Conservation (phyloP, 2,888 invertebrate species). For the Ormyrus labotus region DNA sequence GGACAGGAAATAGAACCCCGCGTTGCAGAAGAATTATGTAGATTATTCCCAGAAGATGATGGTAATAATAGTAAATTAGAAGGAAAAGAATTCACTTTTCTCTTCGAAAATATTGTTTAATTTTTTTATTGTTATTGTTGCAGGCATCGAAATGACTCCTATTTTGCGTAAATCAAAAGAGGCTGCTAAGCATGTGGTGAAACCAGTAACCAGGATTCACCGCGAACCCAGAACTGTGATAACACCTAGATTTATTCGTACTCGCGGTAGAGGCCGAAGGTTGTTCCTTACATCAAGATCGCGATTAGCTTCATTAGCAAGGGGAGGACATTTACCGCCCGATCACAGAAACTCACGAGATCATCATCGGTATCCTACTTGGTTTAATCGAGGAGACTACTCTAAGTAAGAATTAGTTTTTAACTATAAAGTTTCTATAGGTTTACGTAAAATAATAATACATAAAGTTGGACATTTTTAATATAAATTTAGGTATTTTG, state of each 20-base stretch:
- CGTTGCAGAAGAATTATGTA: slow-evolving; percentile 95
- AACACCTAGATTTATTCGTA: slow-evolving; percentile 70
- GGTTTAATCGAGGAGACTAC: slow-evolving; percentile 73
- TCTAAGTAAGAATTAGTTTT: slow-evolving; percentile 66
- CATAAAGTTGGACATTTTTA: neutral
- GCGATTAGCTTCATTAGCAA: slow-evolving; percentile 76
- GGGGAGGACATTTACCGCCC: slow-evolving; percentile 68
- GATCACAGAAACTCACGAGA: slow-evolving; percentile 71
- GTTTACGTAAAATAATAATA: too few species aligned
- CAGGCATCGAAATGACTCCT: slow-evolving; percentile 88
- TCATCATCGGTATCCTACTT: slow-evolving; percentile 69
- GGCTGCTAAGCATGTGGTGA: slow-evolving; percentile 82
- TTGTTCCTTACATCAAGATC: slow-evolving; percentile 82
- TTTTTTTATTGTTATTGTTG: slow-evolving; percentile 6
- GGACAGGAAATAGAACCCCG: slow-evolving; percentile 98
- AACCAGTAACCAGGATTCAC: slow-evolving; percentile 75
- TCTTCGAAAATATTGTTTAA: too few species aligned
- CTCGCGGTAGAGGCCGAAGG: slow-evolving; percentile 77
- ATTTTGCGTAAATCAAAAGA: slow-evolving; percentile 91
- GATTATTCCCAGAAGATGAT: slow-evolving; percentile 95
- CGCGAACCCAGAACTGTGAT: slow-evolving; percentile 65
- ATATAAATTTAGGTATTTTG: neutral
- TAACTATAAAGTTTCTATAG: neutral
- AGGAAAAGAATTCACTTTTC: too few species aligned
- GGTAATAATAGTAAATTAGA: slow-evolving; percentile 71